phyloP scores from a whole-genome alignment of 2,797 vertebrate genomes.

The Vultur gryphus region DNA sequence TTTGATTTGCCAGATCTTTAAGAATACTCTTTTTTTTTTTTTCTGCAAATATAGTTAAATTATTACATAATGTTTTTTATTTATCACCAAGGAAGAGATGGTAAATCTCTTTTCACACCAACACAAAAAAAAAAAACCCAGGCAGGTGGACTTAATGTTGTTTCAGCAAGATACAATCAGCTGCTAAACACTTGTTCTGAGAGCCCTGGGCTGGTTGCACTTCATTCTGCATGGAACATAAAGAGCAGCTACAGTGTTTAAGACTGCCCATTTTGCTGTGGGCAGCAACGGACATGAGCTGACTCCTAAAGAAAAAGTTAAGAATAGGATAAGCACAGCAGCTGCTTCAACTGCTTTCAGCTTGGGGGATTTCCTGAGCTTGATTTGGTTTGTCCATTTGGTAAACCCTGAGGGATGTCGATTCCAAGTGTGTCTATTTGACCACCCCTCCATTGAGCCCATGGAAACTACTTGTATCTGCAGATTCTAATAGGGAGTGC shows the following conservation, averaged over 20 bases:
- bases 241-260: neutral
- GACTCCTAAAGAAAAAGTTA: neutral
- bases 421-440: neutral
- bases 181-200: neutral
- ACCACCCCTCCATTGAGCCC: neutral
- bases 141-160: neutral
- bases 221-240: fast-evolving
- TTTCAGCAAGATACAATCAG: neutral
- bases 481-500: neutral
- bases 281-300: neutral
- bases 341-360: neutral
- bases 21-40: neutral
- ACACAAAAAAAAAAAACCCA: neutral
- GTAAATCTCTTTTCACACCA: neutral
- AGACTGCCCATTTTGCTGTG: neutral
- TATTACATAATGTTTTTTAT: no score
- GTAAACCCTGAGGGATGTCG: neutral
- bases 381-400: neutral
- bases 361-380: neutral
- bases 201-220: neutral
- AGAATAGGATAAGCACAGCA: neutral
- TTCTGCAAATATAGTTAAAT: neutral
- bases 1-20: neutral
- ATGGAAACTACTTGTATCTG: neutral
- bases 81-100: no score